These are phyloP conservation scores for Ammospiza caudacuta DNA, from an alignment of 2,113 vertebrate species.

Conservation along the genomic window DNA sequence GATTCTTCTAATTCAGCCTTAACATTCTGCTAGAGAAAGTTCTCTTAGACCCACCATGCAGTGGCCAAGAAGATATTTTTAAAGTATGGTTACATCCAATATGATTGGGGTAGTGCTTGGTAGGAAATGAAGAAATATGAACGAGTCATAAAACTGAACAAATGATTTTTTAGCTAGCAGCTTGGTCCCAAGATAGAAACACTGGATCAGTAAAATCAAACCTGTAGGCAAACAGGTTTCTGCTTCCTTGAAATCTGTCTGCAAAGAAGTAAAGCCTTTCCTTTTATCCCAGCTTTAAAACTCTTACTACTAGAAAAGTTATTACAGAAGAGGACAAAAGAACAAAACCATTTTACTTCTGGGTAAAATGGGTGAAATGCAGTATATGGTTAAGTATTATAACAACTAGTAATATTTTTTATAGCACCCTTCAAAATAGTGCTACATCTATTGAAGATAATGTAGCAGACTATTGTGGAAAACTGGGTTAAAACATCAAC, in stretches of 20 bases:
- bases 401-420: background rate
- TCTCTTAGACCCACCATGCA: background rate
- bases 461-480: background rate
- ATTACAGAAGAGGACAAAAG: background rate
- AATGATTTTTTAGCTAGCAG: background rate
- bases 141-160: background rate
- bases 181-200: background rate
- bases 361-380: background rate
- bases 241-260: background rate
- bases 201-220: background rate
- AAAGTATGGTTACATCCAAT: background rate
- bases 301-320: background rate
- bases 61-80: background rate
- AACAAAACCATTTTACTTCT: background rate
- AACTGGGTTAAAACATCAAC: background rate
- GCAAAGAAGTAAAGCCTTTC: background rate
- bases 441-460: background rate
- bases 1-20: background rate
- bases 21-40: background rate
- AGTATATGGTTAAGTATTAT: background rate
- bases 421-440: background rate
- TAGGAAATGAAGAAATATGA: background rate
- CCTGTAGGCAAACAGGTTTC: background rate
- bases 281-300: background rate
- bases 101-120: background rate